Base-by-base conservation (phyloP, 2,888 invertebrate species). In the Lapara coniferarum region DNA sequence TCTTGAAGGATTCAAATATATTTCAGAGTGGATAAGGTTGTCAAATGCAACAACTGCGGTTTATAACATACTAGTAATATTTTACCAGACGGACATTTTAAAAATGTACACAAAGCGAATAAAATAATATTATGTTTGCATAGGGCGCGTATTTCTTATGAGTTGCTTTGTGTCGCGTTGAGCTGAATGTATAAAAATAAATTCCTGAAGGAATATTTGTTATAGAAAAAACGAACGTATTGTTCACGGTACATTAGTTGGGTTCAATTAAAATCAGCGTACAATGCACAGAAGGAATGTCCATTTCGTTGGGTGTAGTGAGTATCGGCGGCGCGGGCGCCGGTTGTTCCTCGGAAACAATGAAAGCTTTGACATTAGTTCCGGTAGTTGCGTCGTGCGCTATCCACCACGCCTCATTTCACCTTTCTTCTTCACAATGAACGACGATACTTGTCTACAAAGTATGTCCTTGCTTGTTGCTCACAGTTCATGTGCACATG, bases 281-380 rank as follows among this genome's bases (percentile, higher is more conserved):
- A 82, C 79, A 82, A 78, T 79, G 74, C 77, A 73, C 63, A 49
- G 72, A 75, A 82, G 82, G 84, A 84, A 81, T 81, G 84, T 79
- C 77, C 79, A 77, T 78, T 78, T 75, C 46, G 78, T 72, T 66
- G 72, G 71, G 74, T 68, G 74, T 69, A 72, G 76, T 75, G 77
- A 77, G 69, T 12, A 51, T 6, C 7, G 19, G 76, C 72, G 75
- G 79, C 82, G 84, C 82, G 74, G 71, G 80, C 81, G 79, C 77
- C 73, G 76, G 72, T 73, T 75, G 76, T 74, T 71, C 77, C 78
- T 72, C 76, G 82, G 84, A 85, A 86, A 88, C 88, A 89, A 88
- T 87, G 85, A 83, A 82, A 84, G 86, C 86, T 85, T 85, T 82
- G 84, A 85, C 87, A 85, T 91, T 91, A 90, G 77, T 91, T 89